Evolutionary conservation across 2,797 vertebrate species (phyloP), one percentile per base, ranked within the genome.

Genomic region (Mionectes olivaceus): DNA sequence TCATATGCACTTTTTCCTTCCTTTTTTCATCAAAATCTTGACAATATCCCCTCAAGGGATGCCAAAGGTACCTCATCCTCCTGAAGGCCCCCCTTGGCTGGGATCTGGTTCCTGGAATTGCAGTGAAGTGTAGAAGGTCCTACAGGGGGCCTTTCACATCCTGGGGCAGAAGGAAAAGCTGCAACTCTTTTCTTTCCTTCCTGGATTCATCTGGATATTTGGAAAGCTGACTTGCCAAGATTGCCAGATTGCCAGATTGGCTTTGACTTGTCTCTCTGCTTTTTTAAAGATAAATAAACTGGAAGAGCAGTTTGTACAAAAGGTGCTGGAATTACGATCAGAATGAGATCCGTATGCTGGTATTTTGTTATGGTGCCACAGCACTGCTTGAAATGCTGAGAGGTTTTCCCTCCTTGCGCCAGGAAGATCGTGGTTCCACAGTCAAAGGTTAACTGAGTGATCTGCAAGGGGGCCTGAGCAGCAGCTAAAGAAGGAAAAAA

Each of bases 81-180:
- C 50, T 27, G 4, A 41, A 27, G 7, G 28, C 25, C 25, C 4
- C 22, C 37, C 5, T 1, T 19, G 46, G 53, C 33, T 69, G 46
- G 27, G 43, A 22, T 69, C 27, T 61, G 22, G n/a, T 59, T 39
- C 0, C 30, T 35, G 44, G 5, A 21, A 28, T 10, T 53, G 46
- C 41, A 46, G 57, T 10, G 56, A 7, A 19, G 24, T 11, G 3
- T 1, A 2, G 5, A 27, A 27, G 33, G 47, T 41, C 30, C 39
- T 43, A 0, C 25, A 4, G 0, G 5, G 13, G 15, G 16, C 2
- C 25, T 33, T 41, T 59, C 55, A 16, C 17, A 15, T 7, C 25
- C 4, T 13, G n/a, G 77, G 33, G 27, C 52, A 39, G 0, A 1
- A 11, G 28, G 33, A 12, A 12, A 41, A 83, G 6, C 19, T 35